phyloP scores from a whole-genome alignment of 2,113 vertebrate genomes.

The Corythaeola cristata region DNA sequence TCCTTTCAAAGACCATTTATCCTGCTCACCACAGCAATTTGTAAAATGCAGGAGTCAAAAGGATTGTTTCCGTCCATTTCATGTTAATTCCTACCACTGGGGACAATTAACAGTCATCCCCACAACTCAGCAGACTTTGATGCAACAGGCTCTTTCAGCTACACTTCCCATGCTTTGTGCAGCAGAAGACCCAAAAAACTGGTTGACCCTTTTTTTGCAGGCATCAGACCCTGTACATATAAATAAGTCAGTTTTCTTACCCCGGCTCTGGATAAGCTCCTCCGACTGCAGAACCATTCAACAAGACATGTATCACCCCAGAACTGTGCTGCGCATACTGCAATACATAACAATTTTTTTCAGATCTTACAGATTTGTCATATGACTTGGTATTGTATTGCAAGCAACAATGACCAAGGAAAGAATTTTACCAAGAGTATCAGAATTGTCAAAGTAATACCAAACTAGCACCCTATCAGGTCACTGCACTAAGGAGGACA shows the following conservation, averaged over 20 bases:
- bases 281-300: conserved; percentile 75
- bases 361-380: neutral
- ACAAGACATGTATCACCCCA: conserved; percentile 73
- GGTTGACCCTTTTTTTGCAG: neutral
- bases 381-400: neutral
- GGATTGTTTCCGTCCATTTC: neutral
- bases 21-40: neutral
- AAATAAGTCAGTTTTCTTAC: conserved; percentile 58
- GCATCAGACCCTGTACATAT: neutral
- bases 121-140: neutral
- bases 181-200: neutral
- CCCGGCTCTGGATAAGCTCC: conserved; percentile 76
- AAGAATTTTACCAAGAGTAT: neutral
- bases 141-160: neutral
- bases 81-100: neutral
- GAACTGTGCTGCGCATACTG: conserved; percentile 78
- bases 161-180: neutral
- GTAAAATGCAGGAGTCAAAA: neutral
- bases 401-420: neutral
- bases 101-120: neutral
- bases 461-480: neutral
- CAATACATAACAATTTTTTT: neutral
- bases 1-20: neutral
- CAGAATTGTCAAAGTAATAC: neutral
- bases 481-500: neutral